Evolutionary conservation across 2,888 invertebrate species (phyloP).

Genomic region (Scelioninae gen. 1): DNA sequence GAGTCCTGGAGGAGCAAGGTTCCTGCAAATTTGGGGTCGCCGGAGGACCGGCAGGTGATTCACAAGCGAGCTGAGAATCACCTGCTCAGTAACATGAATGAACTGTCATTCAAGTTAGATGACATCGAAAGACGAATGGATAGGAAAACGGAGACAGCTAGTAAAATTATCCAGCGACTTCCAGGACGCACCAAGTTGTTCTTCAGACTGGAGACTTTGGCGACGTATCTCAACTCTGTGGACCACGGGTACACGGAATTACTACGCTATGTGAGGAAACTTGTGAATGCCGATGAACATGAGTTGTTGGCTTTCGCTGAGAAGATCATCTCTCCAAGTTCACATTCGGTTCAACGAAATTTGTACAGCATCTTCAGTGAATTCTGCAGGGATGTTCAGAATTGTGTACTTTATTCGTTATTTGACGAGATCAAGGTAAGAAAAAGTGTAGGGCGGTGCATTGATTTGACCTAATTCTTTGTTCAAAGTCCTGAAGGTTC

Average conservation of each 20-base stretch:
- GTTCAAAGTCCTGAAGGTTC: neutral
- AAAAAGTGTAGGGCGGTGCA: neutral
- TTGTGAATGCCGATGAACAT: conserved; percentile 20
- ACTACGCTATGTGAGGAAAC: conserved; percentile 42
- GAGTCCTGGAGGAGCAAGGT: conserved; percentile 76
- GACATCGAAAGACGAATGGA: conserved; percentile 74
- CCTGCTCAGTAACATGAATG: conserved; percentile 75
- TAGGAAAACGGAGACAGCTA: conserved; percentile 49
- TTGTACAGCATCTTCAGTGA: conserved; percentile 56
- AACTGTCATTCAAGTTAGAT: conserved; percentile 76
- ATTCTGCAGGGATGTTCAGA: conserved; percentile 55
- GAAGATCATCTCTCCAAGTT: conserved; percentile 69
- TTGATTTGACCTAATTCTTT: conserved; percentile 52
- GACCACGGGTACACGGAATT: conserved; percentile 29
- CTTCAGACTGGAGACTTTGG: conserved; percentile 21
- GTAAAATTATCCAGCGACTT: conserved; percentile 9
- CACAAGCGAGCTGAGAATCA: conserved; percentile 85
- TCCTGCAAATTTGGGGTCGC: conserved; percentile 58
- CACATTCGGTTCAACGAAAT: conserved; percentile 51
- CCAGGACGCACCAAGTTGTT: conserved; percentile 12
- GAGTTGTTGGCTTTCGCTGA: conserved; percentile 50
- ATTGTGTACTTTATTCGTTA: conserved; percentile 49
- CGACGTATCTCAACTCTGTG: conserved; percentile 17
- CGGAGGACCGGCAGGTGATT: conserved; percentile 80
- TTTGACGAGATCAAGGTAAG: conserved; percentile 59